These are phyloP conservation scores for Dione juno DNA, from an alignment of 2,888 invertebrate genomes.

Conservation along the genomic window DNA sequence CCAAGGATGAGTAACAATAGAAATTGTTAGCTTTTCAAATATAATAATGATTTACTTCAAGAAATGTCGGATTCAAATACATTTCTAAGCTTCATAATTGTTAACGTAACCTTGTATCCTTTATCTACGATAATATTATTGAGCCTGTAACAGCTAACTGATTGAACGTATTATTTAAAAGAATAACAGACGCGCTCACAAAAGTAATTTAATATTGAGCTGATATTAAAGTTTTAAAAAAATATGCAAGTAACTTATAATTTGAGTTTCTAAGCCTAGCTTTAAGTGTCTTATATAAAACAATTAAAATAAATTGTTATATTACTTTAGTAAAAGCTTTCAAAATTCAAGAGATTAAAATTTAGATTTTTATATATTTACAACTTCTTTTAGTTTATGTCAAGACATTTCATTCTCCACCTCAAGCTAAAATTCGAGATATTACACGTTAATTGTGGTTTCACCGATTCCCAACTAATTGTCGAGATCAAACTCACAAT, in stretches of 20 bases:
- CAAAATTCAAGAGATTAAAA: too few species aligned
- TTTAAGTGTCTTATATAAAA: not conserved
- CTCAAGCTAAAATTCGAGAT: too few species aligned
- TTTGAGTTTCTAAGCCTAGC: not conserved
- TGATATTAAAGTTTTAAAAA: not conserved
- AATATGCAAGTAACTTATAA: not conserved
- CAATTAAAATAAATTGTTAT: not conserved
- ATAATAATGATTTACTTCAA: conserved; percentile 52
- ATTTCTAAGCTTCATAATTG: conserved; percentile 24
- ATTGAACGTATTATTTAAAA: not conserved
- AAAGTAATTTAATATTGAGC: not conserved
- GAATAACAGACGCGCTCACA: not conserved
- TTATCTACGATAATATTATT: not conserved
- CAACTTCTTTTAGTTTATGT: too few species aligned
- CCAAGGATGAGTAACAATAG: conserved; percentile 73
- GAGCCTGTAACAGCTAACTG: not conserved
- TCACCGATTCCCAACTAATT: too few species aligned
- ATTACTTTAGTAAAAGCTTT: too few species aligned
- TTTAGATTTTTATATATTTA: too few species aligned
- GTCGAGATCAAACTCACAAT: too few species aligned
- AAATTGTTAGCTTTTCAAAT: conserved; percentile 66
- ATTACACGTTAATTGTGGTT: too few species aligned
- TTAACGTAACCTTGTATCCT: conserved; percentile 17
- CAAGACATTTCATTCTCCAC: too few species aligned
- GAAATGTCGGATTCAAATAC: conserved; percentile 36